Percentiles rank a stretch among this genome's conserved stretches.
Evolutionary conservation across 2,113 vertebrate species (phyloP).

Genomic region (Cheilinus undulatus): DNA sequence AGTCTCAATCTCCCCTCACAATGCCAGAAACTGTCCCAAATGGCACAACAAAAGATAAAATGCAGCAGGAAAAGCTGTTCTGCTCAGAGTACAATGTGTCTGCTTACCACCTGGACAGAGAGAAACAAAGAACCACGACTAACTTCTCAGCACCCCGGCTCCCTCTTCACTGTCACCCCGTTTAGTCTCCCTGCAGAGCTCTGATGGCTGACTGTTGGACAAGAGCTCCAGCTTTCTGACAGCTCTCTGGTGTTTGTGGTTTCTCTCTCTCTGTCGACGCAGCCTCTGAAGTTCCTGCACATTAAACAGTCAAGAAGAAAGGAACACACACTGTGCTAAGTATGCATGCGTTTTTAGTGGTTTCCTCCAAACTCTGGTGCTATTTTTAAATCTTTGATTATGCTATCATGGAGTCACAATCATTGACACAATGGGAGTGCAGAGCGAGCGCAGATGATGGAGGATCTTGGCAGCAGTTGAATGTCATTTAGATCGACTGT

Average conservation of each 20-base stretch:
- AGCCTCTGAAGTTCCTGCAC: conserved; percentile 31
- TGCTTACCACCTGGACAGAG: conserved; percentile 54
- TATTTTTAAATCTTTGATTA: conserved; percentile 67
- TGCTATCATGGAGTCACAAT: conserved; percentile 58
- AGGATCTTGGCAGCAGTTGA: conserved; percentile 44
- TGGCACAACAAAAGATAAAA: conserved; percentile 40
- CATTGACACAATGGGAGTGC: conserved; percentile 46
- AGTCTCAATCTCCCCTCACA: conserved; percentile 40
- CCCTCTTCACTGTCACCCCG: conserved; percentile 60
- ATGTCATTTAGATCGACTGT: conserved; percentile 32
- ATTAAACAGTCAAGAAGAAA: conserved; percentile 39
- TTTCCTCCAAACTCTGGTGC: conserved; percentile 49
- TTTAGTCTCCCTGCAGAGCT: conserved; percentile 39
- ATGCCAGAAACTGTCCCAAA: conserved; percentile 34
- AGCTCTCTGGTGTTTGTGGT: conserved; percentile 67
- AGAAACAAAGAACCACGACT: conserved; percentile 59
- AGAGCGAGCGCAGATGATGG: conserved; percentile 26
- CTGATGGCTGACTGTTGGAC: conserved; percentile 60
- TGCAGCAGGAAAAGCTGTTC: conserved; percentile 29
- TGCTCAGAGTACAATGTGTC: conserved; percentile 41
- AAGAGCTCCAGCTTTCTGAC: conserved; percentile 59
- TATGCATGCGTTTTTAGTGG: conserved; percentile 57
- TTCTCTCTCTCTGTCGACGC: conserved; percentile 42
- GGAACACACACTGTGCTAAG: conserved; percentile 67
- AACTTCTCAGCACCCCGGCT: conserved; percentile 42